Evolutionary conservation across 2,888 invertebrate species (phyloP).

Genomic region (Trichopoda pennipes): DNA sequence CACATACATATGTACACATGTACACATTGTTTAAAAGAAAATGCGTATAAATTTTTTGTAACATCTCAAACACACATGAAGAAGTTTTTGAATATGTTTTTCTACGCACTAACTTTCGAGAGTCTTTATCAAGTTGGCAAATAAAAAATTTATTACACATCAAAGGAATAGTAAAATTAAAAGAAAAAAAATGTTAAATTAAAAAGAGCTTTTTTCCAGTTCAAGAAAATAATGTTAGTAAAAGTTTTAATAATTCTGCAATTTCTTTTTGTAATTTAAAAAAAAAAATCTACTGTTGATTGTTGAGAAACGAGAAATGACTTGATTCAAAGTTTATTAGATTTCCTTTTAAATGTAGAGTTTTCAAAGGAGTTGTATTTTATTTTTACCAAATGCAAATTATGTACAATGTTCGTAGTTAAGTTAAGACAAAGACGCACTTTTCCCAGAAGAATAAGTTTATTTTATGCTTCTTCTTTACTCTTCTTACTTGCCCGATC

Average conservation of each 20-base stretch:
- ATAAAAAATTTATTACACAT: constrained; percentile 56
- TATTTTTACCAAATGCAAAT: constrained; percentile 14
- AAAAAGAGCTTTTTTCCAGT: constrained; percentile 1
- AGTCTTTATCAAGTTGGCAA: constrained; percentile 34
- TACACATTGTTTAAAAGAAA: neutral
- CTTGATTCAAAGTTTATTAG: constrained; percentile 38
- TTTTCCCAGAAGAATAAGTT: too few species aligned
- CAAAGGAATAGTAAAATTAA: constrained; percentile 35
- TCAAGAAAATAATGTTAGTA: constrained; percentile 12
- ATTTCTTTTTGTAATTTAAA: constrained; percentile 19
- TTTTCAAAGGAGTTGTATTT: constrained; percentile 25
- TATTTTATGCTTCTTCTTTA: neutral
- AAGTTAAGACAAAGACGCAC: neutral
- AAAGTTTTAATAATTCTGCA: constrained; percentile 33
- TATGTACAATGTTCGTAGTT: neutral
- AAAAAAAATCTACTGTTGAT: constrained; percentile 27
- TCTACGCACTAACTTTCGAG: neutral
- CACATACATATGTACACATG: neutral
- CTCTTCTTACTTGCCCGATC: neutral
- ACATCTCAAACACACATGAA: neutral
- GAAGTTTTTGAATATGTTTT: neutral
- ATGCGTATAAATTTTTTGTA: constrained; percentile 24
- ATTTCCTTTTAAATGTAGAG: constrained; percentile 1
- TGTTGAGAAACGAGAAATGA: constrained; percentile 14
- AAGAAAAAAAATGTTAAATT: neutral